phyloP scores from a whole-genome alignment of 2,888 invertebrate species.

The Lochmaea crataegi region DNA sequence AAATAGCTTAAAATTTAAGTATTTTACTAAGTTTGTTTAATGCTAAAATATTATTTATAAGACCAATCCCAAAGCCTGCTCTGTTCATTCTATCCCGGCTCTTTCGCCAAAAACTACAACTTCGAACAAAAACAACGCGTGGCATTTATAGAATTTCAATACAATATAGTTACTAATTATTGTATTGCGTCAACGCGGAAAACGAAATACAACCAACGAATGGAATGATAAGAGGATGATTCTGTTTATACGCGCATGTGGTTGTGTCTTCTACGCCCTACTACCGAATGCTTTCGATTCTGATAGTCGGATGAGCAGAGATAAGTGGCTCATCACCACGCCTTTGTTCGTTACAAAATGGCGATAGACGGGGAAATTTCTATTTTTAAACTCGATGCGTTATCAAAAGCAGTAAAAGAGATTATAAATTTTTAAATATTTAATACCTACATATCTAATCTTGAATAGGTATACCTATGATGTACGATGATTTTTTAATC shows the following conservation, averaged over 20 bases:
- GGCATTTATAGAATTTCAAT: neutral
- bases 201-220: slow-evolving; percentile 8
- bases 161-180: neutral
- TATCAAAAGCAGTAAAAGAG: neutral
- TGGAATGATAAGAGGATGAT: slow-evolving; percentile 17
- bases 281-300: slow-evolving; percentile 39
- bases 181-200: slow-evolving; percentile 17
- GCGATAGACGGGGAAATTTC: slow-evolving; percentile 22
- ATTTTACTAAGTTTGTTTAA: too few relatives aligned
- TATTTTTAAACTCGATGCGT: neutral
- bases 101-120: neutral
- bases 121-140: neutral
- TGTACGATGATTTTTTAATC: too few relatives aligned
- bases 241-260: slow-evolving; percentile 41
- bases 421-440: too few relatives aligned
- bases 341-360: slow-evolving; percentile 43
- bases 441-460: too few relatives aligned
- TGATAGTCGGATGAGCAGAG: slow-evolving; percentile 48
- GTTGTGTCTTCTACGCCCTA: slow-evolving; percentile 24
- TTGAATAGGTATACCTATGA: too few relatives aligned
- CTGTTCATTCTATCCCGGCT: neutral
- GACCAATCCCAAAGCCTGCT: neutral
- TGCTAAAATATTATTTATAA: neutral
- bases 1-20: too few relatives aligned
- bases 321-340: slow-evolving; percentile 47